phyloP scores from a whole-genome alignment of 2,113 vertebrate genomes.

The Passer domesticus region DNA sequence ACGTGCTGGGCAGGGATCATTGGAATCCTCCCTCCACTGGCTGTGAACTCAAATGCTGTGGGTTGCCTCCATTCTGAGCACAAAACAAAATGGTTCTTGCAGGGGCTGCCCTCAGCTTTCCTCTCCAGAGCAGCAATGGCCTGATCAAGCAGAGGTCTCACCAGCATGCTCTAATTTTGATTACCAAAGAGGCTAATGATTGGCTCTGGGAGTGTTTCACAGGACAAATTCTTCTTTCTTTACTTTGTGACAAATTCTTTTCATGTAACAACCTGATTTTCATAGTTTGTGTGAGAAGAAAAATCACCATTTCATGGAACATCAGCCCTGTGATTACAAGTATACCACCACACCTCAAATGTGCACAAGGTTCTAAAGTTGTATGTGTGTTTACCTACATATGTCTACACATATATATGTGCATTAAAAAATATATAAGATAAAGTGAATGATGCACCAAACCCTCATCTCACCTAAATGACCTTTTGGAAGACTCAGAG shows the following conservation, averaged over 20 bases:
- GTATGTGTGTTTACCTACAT: background rate
- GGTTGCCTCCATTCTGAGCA: background rate
- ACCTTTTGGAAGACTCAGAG: background rate
- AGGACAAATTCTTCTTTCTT: background rate
- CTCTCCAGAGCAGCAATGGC: background rate
- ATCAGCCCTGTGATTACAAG: background rate
- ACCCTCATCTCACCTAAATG: background rate
- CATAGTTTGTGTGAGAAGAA: background rate
- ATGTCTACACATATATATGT: background rate
- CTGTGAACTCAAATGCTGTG: background rate
- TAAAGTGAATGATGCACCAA: background rate
- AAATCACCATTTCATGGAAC: background rate
- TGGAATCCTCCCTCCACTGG: background rate
- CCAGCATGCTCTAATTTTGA: background rate
- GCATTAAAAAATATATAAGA: background rate
- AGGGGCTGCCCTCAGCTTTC: background rate
- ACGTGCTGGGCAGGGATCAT: background rate
- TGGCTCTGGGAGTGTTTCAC: background rate
- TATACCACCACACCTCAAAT: background rate
- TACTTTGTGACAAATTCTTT: rapidly evolving
- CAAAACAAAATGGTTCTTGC: background rate
- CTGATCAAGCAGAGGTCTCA: background rate
- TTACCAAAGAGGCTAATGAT: background rate
- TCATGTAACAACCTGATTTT: background rate
- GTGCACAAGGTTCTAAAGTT: background rate